phyloP scores from a whole-genome alignment of 2,797 vertebrate genomes.

The Merluccius polli region DNA sequence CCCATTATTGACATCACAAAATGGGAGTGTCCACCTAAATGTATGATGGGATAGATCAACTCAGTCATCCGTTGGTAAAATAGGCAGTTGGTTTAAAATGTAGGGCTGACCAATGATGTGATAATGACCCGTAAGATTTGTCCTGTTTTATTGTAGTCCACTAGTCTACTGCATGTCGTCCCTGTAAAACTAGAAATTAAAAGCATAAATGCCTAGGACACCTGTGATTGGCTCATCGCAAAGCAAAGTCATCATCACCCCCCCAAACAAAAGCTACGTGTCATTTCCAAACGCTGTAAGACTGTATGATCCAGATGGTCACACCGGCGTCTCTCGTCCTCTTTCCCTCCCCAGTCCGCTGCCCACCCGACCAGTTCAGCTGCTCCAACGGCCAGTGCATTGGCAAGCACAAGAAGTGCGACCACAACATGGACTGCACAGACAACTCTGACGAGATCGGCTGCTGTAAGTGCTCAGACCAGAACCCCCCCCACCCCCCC shows the following conservation, averaged over 20 bases:
- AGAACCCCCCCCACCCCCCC: too few species aligned
- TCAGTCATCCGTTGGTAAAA: neutral
- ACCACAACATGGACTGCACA: constrained; percentile 89
- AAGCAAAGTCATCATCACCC: too few species aligned
- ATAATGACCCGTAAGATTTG: neutral
- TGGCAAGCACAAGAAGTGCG: constrained; percentile 92
- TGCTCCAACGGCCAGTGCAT: constrained; percentile 91
- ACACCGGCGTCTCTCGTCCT: neutral
- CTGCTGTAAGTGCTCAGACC: constrained; percentile 84
- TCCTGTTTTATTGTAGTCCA: too few species aligned
- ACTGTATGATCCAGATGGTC: neutral
- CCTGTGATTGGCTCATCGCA: too few species aligned
- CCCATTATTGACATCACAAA: neutral
- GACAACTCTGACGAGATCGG: constrained; percentile 92
- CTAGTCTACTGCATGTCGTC: too few species aligned
- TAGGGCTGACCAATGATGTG: neutral
- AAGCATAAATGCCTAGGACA: too few species aligned
- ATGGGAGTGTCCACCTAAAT: neutral
- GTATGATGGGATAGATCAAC: neutral
- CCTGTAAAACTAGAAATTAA: too few species aligned
- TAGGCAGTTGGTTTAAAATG: neutral
- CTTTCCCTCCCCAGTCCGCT: constrained; percentile 71
- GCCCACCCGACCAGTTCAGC: constrained; percentile 87
- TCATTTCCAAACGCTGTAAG: neutral
- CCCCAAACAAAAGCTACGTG: neutral